A percentile compares a stretch with the other conserved stretches of the same genome.
phyloP scores from a whole-genome alignment of 2,888 invertebrate species.

The Suillia variegata region DNA sequence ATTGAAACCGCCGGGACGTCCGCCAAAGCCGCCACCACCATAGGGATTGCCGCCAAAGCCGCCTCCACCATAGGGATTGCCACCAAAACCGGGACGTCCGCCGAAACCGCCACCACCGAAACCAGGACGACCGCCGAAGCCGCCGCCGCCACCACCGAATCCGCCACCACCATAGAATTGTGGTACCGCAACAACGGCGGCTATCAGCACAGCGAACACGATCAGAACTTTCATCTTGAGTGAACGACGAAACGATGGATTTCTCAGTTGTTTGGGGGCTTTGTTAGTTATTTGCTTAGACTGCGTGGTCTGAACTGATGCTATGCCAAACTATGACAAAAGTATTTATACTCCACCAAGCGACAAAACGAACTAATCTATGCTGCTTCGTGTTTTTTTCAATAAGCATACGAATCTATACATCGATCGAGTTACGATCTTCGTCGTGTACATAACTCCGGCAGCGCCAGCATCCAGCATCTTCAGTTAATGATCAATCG shows the following conservation, averaged over 20 bases:
- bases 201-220: conserved; percentile 44
- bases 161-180: conserved; percentile 33
- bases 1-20: conserved; percentile 18
- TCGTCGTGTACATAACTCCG: not conserved
- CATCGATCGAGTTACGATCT: not conserved
- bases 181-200: conserved; percentile 41
- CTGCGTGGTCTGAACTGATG: conserved; percentile 33
- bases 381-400: not conserved
- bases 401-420: not conserved
- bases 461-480: not conserved
- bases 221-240: conserved; percentile 47
- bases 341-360: conserved; percentile 38
- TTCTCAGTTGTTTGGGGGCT: too few relatives aligned
- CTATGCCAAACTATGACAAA: conserved; percentile 20
- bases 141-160: conserved; percentile 2
- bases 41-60: conserved; percentile 4
- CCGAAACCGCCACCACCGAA: conserved; percentile 14
- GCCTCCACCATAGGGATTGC: not conserved
- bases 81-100: conserved; percentile 20
- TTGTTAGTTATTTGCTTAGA: conserved; percentile 9
- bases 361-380: not conserved
- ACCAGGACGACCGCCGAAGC: conserved; percentile 14
- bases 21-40: conserved; percentile 5
- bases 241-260: too few relatives aligned
- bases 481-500: too few relatives aligned